A percentile compares a stretch with the other conserved stretches of the same genome.
These are phyloP conservation scores for Oikopleura vanhoeffeni DNA, from an alignment of 23 tunicate genomes.

Conservation along the genomic window DNA sequence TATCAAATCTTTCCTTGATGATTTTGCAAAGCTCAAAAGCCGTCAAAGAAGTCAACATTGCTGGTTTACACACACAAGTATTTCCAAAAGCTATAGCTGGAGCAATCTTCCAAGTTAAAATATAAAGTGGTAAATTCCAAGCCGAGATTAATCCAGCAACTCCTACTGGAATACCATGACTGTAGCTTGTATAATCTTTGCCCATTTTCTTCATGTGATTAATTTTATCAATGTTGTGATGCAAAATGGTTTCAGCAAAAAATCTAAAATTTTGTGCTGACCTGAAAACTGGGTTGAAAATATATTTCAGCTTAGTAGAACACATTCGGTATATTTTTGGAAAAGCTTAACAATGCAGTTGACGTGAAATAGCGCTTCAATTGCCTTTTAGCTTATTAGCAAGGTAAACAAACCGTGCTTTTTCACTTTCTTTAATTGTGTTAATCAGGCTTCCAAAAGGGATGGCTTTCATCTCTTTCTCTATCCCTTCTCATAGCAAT, in stretches of 20 bases:
- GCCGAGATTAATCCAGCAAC: slow-evolving; percentile 56
- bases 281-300: no score
- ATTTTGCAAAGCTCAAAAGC: slow-evolving; percentile 42
- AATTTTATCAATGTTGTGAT: slow-evolving; percentile 19
- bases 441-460: no score
- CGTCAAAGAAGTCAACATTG: slow-evolving; percentile 52
- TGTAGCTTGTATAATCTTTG: slow-evolving; percentile 17
- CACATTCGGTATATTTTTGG: no score
- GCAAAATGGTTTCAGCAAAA: slow-evolving; percentile 41
- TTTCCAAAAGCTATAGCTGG: slow-evolving; percentile 94
- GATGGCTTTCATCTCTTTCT: no score
- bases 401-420: no score
- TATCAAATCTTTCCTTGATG: no score
- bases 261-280: slow-evolving; percentile 48
- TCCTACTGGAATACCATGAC: slow-evolving; percentile 44
- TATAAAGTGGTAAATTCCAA: slow-evolving; percentile 46
- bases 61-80: slow-evolving; percentile 80
- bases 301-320: no score
- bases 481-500: no score
- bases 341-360: no score
- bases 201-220: slow-evolving; percentile 1
- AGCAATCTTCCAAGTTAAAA: slow-evolving; percentile 67
- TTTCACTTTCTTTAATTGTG: no score
- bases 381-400: no score
- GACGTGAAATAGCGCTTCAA: no score